Conservation (phyloP, 2,797 vertebrate species). For the Pipistrellus nathusii region DNA sequence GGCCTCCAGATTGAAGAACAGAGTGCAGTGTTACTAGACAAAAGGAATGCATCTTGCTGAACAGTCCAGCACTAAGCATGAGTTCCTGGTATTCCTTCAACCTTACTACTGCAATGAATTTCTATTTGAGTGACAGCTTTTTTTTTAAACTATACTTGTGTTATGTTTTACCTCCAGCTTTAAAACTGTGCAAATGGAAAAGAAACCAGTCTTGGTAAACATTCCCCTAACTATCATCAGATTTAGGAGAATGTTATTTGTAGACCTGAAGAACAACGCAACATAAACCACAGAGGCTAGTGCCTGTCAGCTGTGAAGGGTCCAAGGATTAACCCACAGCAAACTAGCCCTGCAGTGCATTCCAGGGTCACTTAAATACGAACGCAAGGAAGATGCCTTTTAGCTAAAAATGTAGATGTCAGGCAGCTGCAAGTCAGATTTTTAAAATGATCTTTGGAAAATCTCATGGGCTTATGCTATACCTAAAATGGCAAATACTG, state of each 20-base stretch:
- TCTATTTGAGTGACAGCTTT: neutral
- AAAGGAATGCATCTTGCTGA: neutral
- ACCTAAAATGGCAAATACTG: conserved; percentile 40
- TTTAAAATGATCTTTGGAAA: conserved; percentile 60
- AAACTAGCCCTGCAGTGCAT: neutral
- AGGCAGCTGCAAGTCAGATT: conserved; percentile 59
- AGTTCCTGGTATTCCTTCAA: neutral
- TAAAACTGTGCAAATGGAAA: conserved; percentile 56
- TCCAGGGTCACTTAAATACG: neutral
- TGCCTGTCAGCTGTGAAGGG: conserved; percentile 46
- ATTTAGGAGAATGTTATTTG: conserved; percentile 39
- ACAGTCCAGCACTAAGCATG: neutral
- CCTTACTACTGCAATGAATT: neutral
- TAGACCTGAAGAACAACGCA: conserved; percentile 38
- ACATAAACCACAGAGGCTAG: neutral
- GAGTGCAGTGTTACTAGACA: neutral
- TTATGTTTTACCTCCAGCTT: conserved; percentile 60
- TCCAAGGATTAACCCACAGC: neutral
- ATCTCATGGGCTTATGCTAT: neutral
- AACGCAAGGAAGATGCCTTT: conserved; percentile 57
- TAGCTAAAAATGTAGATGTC: conserved; percentile 63
- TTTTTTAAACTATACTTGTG: neutral
- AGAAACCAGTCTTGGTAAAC: conserved; percentile 41
- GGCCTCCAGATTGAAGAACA: neutral
- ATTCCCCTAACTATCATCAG: conserved; percentile 1